A percentile compares a stretch with the other conserved stretches of the same genome.
These are phyloP conservation scores for Battus philenor DNA, from an alignment of 1,140 invertebrate genomes.

Conservation along the genomic window DNA sequence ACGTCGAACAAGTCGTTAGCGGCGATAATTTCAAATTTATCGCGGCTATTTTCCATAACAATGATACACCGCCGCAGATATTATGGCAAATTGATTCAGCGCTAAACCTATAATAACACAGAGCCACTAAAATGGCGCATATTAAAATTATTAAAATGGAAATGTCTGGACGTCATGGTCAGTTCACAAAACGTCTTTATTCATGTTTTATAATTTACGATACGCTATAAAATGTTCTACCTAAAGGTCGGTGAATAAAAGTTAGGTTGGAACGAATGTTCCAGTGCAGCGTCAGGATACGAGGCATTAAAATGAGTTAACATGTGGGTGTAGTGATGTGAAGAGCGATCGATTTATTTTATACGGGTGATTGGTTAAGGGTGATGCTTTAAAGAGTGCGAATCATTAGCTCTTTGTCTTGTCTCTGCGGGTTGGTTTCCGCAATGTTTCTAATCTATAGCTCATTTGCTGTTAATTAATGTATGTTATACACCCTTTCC, in stretches of 20 bases:
- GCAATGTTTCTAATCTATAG: no score
- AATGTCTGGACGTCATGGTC: slow-evolving; percentile 39
- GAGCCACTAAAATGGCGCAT: slow-evolving; percentile 38
- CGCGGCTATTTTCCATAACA: slow-evolving; percentile 14
- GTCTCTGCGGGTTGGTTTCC: no score
- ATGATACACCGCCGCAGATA: slow-evolving; percentile 18
- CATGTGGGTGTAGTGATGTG: slow-evolving; percentile 22
- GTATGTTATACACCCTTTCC: background rate
- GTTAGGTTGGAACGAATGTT: slow-evolving; percentile 45
- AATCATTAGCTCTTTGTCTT: background rate
- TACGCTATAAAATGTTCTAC: slow-evolving; percentile 49
- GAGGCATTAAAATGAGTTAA: slow-evolving; percentile 43
- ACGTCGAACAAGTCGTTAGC: background rate
- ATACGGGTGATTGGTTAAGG: no score
- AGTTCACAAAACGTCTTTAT: slow-evolving; percentile 64
- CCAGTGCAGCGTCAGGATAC: slow-evolving; percentile 21
- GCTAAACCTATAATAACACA: slow-evolving; percentile 48
- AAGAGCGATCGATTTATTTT: slow-evolving; percentile 22
- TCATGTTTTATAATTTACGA: slow-evolving; percentile 50
- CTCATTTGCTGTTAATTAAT: background rate
- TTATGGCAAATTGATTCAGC: slow-evolving; percentile 48
- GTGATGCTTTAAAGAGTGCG: background rate
- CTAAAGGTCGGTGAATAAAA: slow-evolving; percentile 60
- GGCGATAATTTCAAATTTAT: slow-evolving; percentile 10
- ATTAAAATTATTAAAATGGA: slow-evolving; percentile 65